Conservation (phyloP, 2,888 invertebrate genomes). For the Liopterus haemorrhoidalis region DNA sequence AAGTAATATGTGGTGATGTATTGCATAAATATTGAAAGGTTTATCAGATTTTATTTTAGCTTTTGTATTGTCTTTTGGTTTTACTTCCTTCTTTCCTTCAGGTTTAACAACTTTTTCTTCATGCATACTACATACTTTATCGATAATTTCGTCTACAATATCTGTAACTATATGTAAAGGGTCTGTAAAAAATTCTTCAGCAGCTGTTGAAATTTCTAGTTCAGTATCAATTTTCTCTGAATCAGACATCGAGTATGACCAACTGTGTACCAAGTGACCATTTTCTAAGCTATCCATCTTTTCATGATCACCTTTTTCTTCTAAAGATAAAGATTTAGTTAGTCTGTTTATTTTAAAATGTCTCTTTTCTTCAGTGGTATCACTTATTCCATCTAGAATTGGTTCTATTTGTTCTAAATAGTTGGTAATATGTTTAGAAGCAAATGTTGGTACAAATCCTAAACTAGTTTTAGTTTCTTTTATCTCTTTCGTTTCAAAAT, state of each 20-base stretch:
- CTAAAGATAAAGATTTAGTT: conserved; percentile 44
- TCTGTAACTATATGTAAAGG: conserved; percentile 49
- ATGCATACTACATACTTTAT: conserved; percentile 45
- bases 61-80: conserved; percentile 33
- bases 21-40: conserved; percentile 55
- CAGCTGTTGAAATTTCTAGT: conserved; percentile 55
- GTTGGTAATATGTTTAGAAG: conserved; percentile 17
- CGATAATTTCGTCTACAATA: conserved; percentile 54
- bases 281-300: conserved; percentile 45
- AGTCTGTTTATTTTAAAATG: conserved; percentile 25
- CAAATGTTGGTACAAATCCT: conserved; percentile 12
- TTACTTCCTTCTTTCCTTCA: conserved; percentile 29
- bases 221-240: conserved; percentile 46
- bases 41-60: conserved; percentile 33
- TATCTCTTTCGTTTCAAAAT: conserved; percentile 3
- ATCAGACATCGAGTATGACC: conserved; percentile 50
- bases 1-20: conserved; percentile 77
- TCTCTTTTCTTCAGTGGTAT: conserved; percentile 18
- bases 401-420: conserved; percentile 42
- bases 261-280: conserved; percentile 50
- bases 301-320: conserved; percentile 41
- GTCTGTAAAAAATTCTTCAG: conserved; percentile 60
- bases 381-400: conserved; percentile 42
- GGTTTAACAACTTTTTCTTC: conserved; percentile 32
- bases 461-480: conserved; percentile 5